These are phyloP conservation scores for Nothoprocta perdicaria DNA, from an alignment of 2,113 vertebrate species.

Conservation along the genomic window DNA sequence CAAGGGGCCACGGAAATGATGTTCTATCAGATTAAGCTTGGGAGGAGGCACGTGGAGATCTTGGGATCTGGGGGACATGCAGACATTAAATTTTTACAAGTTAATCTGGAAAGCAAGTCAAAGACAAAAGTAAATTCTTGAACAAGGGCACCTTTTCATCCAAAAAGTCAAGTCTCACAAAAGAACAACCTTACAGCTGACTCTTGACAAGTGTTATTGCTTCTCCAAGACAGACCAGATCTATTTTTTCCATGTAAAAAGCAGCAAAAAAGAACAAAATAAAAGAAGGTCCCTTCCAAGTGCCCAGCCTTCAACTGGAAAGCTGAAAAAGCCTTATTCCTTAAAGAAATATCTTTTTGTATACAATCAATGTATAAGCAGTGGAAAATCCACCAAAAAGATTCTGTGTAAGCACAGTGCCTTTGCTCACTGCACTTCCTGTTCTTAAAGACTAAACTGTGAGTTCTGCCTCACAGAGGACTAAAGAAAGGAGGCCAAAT, in stretches of 20 bases:
- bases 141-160: neutral
- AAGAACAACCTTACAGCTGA: neutral
- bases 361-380: neutral
- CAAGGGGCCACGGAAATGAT: neutral
- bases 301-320: neutral
- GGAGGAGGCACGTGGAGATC: neutral
- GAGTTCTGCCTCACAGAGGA: neutral
- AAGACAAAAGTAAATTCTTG: neutral
- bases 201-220: neutral
- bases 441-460: neutral
- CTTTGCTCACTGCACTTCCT: neutral
- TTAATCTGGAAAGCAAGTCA: neutral
- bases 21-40: neutral
- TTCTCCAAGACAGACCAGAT: neutral
- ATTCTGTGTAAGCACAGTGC: neutral
- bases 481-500: neutral
- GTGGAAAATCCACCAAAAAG: neutral
- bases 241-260: neutral
- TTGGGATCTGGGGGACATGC: neutral
- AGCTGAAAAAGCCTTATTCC: neutral
- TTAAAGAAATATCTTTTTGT: neutral
- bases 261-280: neutral
- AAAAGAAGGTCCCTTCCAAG: neutral
- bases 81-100: neutral
- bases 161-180: neutral